These are phyloP conservation scores for Trichonephila inaurata DNA, from an alignment of 1,140 invertebrate genomes.

Conservation along the genomic window DNA sequence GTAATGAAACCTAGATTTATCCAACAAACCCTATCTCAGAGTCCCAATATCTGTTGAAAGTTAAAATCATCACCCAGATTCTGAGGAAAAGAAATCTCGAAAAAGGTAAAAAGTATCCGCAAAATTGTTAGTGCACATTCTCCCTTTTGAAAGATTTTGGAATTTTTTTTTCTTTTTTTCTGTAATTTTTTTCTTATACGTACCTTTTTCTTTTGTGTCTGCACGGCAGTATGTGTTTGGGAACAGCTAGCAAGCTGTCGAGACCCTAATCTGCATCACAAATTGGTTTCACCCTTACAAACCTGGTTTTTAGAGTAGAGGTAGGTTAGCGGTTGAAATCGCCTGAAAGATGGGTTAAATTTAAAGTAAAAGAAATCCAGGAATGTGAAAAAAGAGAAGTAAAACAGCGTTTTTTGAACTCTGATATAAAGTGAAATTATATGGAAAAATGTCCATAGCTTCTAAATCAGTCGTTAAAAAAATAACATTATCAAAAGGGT, in stretches of 20 bases:
- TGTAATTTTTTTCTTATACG: neutral
- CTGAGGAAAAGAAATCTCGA: neutral
- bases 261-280: conserved; percentile 41
- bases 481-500: neutral
- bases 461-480: neutral
- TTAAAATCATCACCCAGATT: conserved; percentile 17
- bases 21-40: neutral
- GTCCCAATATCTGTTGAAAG: neutral
- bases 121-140: neutral
- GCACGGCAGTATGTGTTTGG: conserved; percentile 20
- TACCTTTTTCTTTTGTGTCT: neutral
- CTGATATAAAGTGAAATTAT: conserved; percentile 6
- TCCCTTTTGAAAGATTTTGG: neutral
- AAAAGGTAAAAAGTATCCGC: neutral
- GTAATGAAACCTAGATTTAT: neutral
- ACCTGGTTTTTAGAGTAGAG: neutral
- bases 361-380: neutral
- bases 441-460: neutral
- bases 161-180: conserved; percentile 6
- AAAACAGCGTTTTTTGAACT: neutral
- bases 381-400: neutral
- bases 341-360: conserved; percentile 17
- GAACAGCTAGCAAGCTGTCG: conserved; percentile 43
- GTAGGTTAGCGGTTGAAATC: conserved; percentile 26
- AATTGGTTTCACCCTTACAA: conserved; percentile 44